Base-by-base conservation (phyloP, 2,113 vertebrate genomes). In the Panurus biarmicus region DNA sequence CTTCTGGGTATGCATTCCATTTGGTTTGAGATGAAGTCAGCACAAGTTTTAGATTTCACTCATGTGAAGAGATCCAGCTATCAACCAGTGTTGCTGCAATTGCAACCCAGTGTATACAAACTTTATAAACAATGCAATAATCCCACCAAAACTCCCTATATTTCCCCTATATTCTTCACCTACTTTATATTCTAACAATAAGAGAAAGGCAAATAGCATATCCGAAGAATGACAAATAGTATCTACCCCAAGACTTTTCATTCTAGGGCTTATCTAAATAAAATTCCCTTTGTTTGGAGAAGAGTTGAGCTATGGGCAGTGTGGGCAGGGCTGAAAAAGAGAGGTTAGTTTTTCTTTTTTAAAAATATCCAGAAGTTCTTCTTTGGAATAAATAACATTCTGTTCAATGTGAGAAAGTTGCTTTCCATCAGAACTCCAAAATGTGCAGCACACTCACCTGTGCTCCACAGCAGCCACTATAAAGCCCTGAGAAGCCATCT, bases 391-490 rank as follows among this genome's bases (percentile, higher is more conserved):
- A 64, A 25, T n/a, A 77, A 23, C 35, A 20, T 58, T 51, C 33
- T 33, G 3, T 54, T 73, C 33, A 64, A 38, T 20, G 29, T 66
- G 38, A 92, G 18, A 56, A 87, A 44, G 24, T 19, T 56, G 24
- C 44, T 69, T 75, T 57, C 91, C 19, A 36, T 36, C 35, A 65
- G 29, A 78, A 76, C 29, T 44, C 75, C 40, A 51, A 33, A 79
- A 28, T 1, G 0, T 36, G 35, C 54, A 51, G 26, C 26, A 42
- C 42, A 91, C 97, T 3, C 97, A 99, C 99, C 99, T 99, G 98
- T 99, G 99, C 88, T 99, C 99, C 84, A 99, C 98, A 33, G 98
- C 97, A 48, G 98, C 99, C 85, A 99, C 99, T 44, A 99, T 96
- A 95, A 99, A 99, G 56, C 99, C 99, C 48, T 98, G 97, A 62